Conservation (phyloP, 2,888 invertebrate genomes). For the Parnassius mnemosyne region DNA sequence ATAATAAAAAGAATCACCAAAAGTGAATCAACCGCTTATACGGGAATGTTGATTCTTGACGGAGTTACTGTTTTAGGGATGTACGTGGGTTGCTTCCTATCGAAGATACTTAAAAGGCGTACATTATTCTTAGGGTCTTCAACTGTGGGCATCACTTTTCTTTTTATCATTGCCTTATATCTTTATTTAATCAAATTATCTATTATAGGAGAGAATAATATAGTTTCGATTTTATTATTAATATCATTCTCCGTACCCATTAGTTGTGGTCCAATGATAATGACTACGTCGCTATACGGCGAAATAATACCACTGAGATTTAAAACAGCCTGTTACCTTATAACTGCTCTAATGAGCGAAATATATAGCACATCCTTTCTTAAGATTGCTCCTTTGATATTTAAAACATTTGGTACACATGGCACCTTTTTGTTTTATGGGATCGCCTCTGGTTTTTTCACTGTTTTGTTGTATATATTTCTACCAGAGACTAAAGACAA, state of each 20-base stretch:
- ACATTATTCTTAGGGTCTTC: constrained; percentile 38
- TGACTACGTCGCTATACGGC: constrained; percentile 50
- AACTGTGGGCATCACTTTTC: constrained; percentile 27
- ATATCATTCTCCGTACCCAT: constrained; percentile 50
- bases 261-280: constrained; percentile 58
- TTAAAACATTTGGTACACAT: constrained; percentile 42
- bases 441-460: constrained; percentile 32
- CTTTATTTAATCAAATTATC: constrained; percentile 31
- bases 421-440: constrained; percentile 48
- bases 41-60: constrained; percentile 43
- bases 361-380: constrained; percentile 20
- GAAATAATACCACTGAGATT: constrained; percentile 30
- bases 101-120: constrained; percentile 46
- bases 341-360: constrained; percentile 4
- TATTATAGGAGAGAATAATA: constrained; percentile 33
- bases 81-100: constrained; percentile 53
- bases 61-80: constrained; percentile 46
- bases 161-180: constrained; percentile 32
- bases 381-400: constrained; percentile 30
- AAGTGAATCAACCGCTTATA: constrained; percentile 35
- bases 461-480: constrained; percentile 33
- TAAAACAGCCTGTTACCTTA: constrained; percentile 23
- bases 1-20: constrained; percentile 38
- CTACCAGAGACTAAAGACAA: constrained; percentile 44
- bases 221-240: constrained; percentile 44